A percentile compares a stretch with the other conserved stretches of the same genome.
Conservation (phyloP, 2,797 vertebrate genomes). For the Acanthis flammea region DNA sequence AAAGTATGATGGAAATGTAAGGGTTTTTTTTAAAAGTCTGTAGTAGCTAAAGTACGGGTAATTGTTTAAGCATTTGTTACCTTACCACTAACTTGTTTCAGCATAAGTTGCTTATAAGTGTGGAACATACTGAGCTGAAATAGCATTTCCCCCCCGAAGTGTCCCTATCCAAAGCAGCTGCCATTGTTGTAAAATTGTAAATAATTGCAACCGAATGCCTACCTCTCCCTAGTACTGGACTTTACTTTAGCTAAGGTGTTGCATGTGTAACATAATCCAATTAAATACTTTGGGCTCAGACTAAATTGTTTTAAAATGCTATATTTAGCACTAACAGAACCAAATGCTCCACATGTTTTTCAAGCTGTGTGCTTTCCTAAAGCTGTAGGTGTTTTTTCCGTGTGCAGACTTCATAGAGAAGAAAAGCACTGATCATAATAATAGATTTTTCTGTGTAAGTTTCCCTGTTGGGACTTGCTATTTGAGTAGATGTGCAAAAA, state of each 20-base stretch:
- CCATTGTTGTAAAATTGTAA: background rate
- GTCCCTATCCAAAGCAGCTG: background rate
- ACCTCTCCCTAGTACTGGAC: background rate
- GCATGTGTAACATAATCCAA: constrained; percentile 3
- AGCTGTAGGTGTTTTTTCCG: background rate
- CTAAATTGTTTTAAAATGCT: constrained; percentile 29
- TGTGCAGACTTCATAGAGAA: background rate
- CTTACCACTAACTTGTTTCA: background rate
- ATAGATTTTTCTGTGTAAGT: background rate
- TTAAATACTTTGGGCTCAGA: background rate
- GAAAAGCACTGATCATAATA: background rate
- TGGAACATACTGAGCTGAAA: background rate
- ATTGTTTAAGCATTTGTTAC: background rate
- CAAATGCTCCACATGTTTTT: background rate
- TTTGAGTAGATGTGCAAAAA: background rate
- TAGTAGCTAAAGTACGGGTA: background rate
- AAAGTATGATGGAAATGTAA: background rate
- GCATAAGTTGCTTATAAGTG: background rate
- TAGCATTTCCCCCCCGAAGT: background rate
- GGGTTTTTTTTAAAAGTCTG: fast-evolving
- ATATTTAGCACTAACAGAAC: constrained; percentile 2
- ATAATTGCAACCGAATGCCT: constrained; percentile 18
- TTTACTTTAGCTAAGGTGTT: constrained; percentile 24
- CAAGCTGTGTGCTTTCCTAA: background rate
- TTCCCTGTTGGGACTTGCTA: background rate